Percentiles rank a stretch among this genome's conserved stretches.
These are phyloP conservation scores for Micoletzkya japonica DNA, from an alignment of 2,888 invertebrate species.

Conservation along the genomic window DNA sequence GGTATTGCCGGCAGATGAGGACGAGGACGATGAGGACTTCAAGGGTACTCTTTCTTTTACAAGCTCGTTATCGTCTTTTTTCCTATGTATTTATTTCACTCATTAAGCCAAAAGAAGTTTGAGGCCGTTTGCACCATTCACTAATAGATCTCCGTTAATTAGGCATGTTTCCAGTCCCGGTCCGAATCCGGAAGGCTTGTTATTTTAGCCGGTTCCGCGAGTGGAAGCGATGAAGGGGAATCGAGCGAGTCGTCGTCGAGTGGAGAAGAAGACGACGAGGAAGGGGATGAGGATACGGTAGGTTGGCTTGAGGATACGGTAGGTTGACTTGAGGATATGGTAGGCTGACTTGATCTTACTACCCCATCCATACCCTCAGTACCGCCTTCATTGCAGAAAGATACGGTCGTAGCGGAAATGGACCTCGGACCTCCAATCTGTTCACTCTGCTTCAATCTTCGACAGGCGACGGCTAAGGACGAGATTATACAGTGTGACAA, in stretches of 20 bases:
- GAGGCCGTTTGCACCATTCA: not conserved
- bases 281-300: conserved; percentile 35
- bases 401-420: not conserved
- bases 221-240: conserved; percentile 17
- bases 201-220: conserved; percentile 9
- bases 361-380: too few relatives aligned
- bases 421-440: conserved; percentile 38
- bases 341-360: not conserved
- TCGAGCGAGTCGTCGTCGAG: conserved; percentile 18
- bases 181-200: not conserved
- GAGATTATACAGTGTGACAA: conserved; percentile 54
- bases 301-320: conserved; percentile 33
- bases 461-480: conserved; percentile 30
- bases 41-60: conserved; percentile 29
- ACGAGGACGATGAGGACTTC: conserved; percentile 58
- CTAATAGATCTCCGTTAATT: too few relatives aligned
- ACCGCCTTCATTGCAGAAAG: conserved; percentile 10
- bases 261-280: conserved; percentile 28
- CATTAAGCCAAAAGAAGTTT: too few relatives aligned
- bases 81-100: conserved; percentile 1
- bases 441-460: conserved; percentile 50
- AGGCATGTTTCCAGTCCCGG: not conserved
- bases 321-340: not conserved
- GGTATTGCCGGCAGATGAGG: conserved; percentile 38
- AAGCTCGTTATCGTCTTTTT: not conserved